Evolutionary conservation across 2,113 vertebrate genomes (phyloP), one percentile per base, ranked within the genome.

Genomic region (Alexandromys fortis): DNA sequence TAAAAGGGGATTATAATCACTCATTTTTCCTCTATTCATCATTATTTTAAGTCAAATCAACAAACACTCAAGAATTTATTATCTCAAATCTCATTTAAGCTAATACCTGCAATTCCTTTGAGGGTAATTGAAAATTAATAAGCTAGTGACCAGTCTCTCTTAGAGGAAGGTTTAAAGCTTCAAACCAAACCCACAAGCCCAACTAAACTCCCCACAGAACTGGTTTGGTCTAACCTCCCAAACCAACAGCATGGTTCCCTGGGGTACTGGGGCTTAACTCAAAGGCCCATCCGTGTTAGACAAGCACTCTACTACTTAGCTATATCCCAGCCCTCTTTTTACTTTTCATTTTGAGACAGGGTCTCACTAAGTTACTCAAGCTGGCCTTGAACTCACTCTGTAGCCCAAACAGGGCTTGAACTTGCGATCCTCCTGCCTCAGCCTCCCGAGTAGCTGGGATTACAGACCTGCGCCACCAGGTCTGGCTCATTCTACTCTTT

Each of bases 1-100:
- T 89, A 91, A 92, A 91, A 58, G n/a, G 52, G 28, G 89, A 91
- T 52, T 88, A 94, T 88, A 94, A 89, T 45, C 81, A 87, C 73
- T 92, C 28, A 28, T 28, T 52, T 90, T 93, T 83, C 63, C 52
- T 26, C 52, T 26, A 90, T 26, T 81, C 87, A 72, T 77, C 87
- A 72, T 73, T 49, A 94, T 70, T 93, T 86, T 61, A 81, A 90
- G 76, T 68, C 33, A 68, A 75, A 63, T 17, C 55, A 82, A 30
- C 33, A 91, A 86, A 86, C 1, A 83, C 17, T 83, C 52, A 91
- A 81, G 28, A 68, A 81, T 63, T 61, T 92, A 55, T 72, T n/a
- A 91, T 38, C 92, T 93, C 87, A 85, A 92, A 87, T 82, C 26
- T 73, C 82, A 91, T n/a, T 86, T 70, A 83, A 83, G 12, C 16